These are phyloP conservation scores for Falcaria lacertinaria DNA, from an alignment of 2,888 invertebrate species.

Conservation along the genomic window DNA sequence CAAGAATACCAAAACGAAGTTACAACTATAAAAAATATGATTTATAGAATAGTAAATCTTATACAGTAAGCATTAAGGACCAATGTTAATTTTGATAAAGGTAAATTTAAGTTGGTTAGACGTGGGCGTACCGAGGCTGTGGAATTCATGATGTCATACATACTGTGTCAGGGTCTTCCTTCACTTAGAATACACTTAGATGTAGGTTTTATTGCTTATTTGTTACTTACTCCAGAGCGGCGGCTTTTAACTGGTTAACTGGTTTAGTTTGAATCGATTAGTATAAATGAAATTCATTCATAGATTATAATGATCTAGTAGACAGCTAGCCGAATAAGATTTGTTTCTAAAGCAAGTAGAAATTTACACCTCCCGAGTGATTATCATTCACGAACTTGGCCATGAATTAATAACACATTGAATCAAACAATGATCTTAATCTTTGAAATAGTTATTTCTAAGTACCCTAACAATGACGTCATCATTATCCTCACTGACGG, in stretches of 20 bases:
- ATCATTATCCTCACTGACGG: not conserved
- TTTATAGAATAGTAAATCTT: not conserved
- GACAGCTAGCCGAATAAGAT: too few species aligned
- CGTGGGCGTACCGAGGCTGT: conserved; percentile 42
- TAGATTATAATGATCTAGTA: too few species aligned
- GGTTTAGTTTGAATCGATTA: not conserved
- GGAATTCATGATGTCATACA: conserved; percentile 48
- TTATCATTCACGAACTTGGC: too few species aligned
- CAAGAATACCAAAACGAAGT: not conserved
- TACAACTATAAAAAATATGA: not conserved
- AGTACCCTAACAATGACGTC: not conserved
- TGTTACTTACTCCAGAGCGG: not conserved
- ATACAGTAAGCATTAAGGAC: not conserved
- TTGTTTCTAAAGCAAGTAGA: too few species aligned
- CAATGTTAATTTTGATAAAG: not conserved
- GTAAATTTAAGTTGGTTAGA: conserved; percentile 4
- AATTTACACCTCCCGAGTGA: too few species aligned
- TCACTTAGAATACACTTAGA: conserved; percentile 38
- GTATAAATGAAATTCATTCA: too few species aligned
- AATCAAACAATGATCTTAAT: not conserved
- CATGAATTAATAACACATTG: too few species aligned
- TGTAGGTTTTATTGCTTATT: not conserved
- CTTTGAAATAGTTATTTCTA: not conserved
- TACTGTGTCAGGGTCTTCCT: conserved; percentile 49
- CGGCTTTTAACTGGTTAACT: not conserved